phyloP scores from a whole-genome alignment of 2,113 vertebrate genomes.

The Callocephalon fimbriatum region DNA sequence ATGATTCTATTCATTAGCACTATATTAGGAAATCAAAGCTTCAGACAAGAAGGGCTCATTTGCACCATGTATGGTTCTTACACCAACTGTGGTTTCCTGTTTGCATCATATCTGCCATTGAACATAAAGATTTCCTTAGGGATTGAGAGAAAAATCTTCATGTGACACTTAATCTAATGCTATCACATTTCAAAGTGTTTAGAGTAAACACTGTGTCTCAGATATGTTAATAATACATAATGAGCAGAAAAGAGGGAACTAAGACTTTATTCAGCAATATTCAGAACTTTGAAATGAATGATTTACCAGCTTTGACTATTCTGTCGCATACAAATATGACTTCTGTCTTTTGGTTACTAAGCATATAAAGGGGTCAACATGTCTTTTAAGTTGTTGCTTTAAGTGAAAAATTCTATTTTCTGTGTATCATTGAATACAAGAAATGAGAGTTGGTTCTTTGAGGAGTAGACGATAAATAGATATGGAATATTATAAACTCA shows the following conservation, averaged over 20 bases:
- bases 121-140: neutral
- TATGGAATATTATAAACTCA: neutral
- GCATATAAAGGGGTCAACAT: neutral
- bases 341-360: neutral
- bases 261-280: neutral
- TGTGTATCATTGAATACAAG: neutral
- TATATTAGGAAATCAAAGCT: neutral
- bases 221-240: accelerated
- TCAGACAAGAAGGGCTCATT: neutral
- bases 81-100: neutral
- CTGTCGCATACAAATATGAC: neutral
- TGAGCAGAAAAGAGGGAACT: neutral
- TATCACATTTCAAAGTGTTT: neutral
- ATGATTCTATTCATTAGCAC: neutral
- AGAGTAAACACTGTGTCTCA: neutral
- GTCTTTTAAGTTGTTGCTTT: neutral
- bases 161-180: neutral
- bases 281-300: neutral
- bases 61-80: neutral
- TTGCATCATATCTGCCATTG: neutral
- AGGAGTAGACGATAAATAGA: neutral
- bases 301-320: neutral
- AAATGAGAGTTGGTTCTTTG: neutral
- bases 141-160: neutral
- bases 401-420: neutral